phyloP scores from a whole-genome alignment of 2,888 invertebrate species.

The Hermaeophaga mercurialis region DNA sequence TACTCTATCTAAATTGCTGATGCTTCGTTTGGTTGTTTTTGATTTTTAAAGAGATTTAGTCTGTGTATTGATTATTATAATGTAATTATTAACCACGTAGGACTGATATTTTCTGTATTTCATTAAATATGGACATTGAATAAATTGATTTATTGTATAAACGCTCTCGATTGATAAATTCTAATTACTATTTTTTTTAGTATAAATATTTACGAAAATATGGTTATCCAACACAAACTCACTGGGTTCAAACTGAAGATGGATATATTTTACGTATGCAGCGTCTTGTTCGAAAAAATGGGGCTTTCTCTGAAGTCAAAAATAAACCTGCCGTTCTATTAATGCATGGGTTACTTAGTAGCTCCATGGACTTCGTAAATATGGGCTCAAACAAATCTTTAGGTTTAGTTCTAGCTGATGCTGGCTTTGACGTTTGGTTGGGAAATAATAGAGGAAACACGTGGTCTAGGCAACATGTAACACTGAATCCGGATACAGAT shows the following conservation, averaged over 20 bases:
- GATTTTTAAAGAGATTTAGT: no score
- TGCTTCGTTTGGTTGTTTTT: no score
- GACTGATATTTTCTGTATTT: no score
- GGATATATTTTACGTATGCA: constrained; percentile 79
- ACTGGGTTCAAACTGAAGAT: constrained; percentile 70
- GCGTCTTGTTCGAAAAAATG: constrained; percentile 60
- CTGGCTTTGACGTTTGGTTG: constrained; percentile 80
- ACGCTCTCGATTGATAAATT: no score
- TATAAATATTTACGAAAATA: constrained; percentile 30
- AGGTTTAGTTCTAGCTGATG: constrained; percentile 63
- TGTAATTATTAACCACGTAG: no score
- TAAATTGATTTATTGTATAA: no score
- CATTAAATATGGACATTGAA: no score
- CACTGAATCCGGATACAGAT: constrained; percentile 56
- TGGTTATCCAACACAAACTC: constrained; percentile 68
- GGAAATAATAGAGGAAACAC: constrained; percentile 79
- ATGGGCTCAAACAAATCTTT: constrained; percentile 71
- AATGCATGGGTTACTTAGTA: constrained; percentile 75
- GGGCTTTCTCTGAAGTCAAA: constrained; percentile 37
- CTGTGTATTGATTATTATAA: no score
- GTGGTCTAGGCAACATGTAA: constrained; percentile 65
- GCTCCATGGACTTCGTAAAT: constrained; percentile 75
- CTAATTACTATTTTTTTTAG: no score
- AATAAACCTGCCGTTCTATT: constrained; percentile 64
- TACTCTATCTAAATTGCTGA: no score